Conservation (phyloP, 2,113 vertebrate genomes). For the Oryctolagus cuniculus region DNA sequence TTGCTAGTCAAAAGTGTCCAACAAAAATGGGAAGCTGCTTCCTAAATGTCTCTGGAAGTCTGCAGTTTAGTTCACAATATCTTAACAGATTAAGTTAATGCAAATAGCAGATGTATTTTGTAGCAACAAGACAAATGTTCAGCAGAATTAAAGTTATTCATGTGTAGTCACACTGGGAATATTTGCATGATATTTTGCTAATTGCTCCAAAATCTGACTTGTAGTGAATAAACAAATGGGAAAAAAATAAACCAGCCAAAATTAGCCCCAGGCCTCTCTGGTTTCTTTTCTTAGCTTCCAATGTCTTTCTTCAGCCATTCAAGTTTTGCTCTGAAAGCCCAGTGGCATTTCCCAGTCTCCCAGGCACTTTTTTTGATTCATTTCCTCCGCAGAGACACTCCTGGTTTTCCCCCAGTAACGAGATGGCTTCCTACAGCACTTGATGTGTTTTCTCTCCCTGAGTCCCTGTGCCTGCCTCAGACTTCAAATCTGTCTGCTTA, state of each 20-base stretch:
- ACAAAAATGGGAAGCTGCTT: slow-evolving; percentile 86
- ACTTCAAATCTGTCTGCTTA: slow-evolving; percentile 52
- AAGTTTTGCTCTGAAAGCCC: slow-evolving; percentile 62
- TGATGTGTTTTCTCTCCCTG: not conserved
- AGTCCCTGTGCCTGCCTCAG: not conserved
- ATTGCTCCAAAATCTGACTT: slow-evolving; percentile 89
- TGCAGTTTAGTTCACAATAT: slow-evolving; percentile 86
- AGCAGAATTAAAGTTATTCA: slow-evolving; percentile 87
- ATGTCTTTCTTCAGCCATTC: slow-evolving; percentile 71
- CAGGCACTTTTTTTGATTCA: slow-evolving; percentile 8
- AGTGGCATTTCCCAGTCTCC: slow-evolving; percentile 44
- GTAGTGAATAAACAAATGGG: slow-evolving; percentile 85
- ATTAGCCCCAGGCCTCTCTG: slow-evolving; percentile 81
- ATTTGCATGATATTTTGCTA: slow-evolving; percentile 91
- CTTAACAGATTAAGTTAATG: slow-evolving; percentile 87
- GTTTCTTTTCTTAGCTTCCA: slow-evolving; percentile 71
- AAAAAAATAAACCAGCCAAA: slow-evolving; percentile 72
- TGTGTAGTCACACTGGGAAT: slow-evolving; percentile 89
- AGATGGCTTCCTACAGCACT: not conserved
- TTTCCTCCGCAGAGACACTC: slow-evolving; percentile 59
- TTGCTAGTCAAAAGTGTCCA: slow-evolving; percentile 79
- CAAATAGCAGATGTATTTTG: slow-evolving; percentile 90
- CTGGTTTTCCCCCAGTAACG: not conserved
- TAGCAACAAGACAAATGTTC: slow-evolving; percentile 86
- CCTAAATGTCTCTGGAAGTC: slow-evolving; percentile 88